A percentile compares a stretch with the other conserved stretches of the same genome.
Evolutionary conservation across 2,888 invertebrate genomes (phyloP).

Genomic region (Tetranychus truncatus): DNA sequence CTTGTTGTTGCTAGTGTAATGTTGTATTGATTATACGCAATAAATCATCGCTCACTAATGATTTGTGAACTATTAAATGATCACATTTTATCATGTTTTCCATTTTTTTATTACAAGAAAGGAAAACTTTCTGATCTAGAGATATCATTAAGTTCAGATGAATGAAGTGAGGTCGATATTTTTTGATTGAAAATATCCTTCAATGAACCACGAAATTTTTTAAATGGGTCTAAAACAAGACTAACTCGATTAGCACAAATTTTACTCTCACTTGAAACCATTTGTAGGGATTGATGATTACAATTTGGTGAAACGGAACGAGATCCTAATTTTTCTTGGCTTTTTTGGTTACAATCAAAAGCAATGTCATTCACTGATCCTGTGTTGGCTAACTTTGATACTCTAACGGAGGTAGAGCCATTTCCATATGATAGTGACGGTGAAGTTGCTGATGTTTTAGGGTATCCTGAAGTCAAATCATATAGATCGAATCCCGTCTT

Average conservation of each 20-base stretch:
- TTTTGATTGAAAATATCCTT: constrained; percentile 6
- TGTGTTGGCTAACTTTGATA: neutral
- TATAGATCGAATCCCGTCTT: neutral
- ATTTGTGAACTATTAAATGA: no score
- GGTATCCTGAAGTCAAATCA: neutral
- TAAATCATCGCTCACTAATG: no score
- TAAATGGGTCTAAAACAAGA: neutral
- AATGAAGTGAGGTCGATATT: neutral
- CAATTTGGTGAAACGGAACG: neutral
- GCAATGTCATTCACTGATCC: neutral
- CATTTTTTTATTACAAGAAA: neutral
- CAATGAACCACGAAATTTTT: constrained; percentile 2
- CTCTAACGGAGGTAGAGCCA: neutral
- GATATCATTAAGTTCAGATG: neutral
- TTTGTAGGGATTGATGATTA: neutral
- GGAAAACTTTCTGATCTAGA: constrained; percentile 9
- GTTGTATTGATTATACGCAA: no score
- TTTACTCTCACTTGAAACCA: neutral
- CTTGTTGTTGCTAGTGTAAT: neutral
- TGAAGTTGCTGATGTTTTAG: neutral
- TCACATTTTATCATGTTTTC: no score
- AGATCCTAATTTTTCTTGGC: neutral
- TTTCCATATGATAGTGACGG: neutral
- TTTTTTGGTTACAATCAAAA: neutral
- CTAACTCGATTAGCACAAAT: neutral